phyloP scores from a whole-genome alignment of 2,888 invertebrate genomes.

The Keiferia lycopersicella region DNA sequence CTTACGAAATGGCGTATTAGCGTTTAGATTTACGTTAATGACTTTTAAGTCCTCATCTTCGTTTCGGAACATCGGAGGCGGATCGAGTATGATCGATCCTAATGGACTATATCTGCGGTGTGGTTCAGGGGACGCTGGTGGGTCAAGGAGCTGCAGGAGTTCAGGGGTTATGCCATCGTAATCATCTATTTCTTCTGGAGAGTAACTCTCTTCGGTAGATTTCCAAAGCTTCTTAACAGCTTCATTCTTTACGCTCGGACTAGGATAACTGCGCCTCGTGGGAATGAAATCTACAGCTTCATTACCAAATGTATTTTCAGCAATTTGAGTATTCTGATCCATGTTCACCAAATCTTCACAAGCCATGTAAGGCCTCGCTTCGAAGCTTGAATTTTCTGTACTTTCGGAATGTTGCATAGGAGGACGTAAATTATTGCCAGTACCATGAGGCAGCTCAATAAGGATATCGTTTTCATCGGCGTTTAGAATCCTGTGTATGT shows the following conservation, averaged over 20 bases:
- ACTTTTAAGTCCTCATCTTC: constrained; percentile 68
- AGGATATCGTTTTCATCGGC: constrained; percentile 25
- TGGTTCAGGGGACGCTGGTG: constrained; percentile 67
- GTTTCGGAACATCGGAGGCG: constrained; percentile 83
- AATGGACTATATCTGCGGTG: constrained; percentile 48
- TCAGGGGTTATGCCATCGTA: constrained; percentile 46
- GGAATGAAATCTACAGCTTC: constrained; percentile 62
- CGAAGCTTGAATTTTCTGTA: constrained; percentile 82
- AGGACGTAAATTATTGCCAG: constrained; percentile 45
- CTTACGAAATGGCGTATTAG: constrained; percentile 70
- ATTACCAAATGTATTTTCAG: constrained; percentile 54
- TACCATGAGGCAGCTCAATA: constrained; percentile 37
- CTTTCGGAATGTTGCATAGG: constrained; percentile 82
- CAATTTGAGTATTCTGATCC: constrained; percentile 81
- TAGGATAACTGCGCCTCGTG: constrained; percentile 85
- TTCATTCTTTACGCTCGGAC: constrained; percentile 77
- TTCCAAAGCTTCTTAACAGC: constrained; percentile 66
- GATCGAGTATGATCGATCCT: constrained; percentile 73
- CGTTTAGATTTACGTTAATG: constrained; percentile 68
- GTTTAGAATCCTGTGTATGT: constrained; percentile 34
- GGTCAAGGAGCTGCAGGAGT: constrained; percentile 61
- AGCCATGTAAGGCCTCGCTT: constrained; percentile 80
- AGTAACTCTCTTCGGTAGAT: constrained; percentile 67
- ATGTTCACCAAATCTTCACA: constrained; percentile 86
- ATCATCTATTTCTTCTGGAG: constrained; percentile 45